Evolutionary conservation across 2,888 invertebrate species (phyloP), one percentile per base, ranked within the genome.

Genomic region (Parnassius orleans): DNA sequence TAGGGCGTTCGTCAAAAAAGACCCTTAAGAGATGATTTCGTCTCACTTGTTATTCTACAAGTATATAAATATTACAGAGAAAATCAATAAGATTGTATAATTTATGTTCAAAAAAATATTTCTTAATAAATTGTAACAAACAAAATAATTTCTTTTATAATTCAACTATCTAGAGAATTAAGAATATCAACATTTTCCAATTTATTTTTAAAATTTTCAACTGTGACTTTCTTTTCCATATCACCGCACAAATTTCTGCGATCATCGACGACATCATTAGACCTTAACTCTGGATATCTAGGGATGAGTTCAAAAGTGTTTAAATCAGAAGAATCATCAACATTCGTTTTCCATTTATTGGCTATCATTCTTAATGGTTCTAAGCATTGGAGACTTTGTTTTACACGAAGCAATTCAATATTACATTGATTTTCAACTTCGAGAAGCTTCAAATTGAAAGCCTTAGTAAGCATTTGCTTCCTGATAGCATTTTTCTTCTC

Each of bases 341-440:
- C 65, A 53, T 67, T 76, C 10, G 68, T 74, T 65, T 87, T 88
- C 90, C 91, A 91, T 66, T 87, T 86, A 64, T 72, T 83, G 12
- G 83, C 86, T 33, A 90, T 88, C 69, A 86, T 80, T 72, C 88
- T 80, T 57, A 91, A 73, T 1, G 91, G 90, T 65, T 89, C 86
- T 61, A 91, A 72, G 65, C 88, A 90, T 69, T 90, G 87, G n/a
- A 90, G 69, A 63, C 85, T 90, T 74, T 91, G 91, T 65, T 91
- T 90, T 15, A 90, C 85, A 19, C 89, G 79, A 53, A 90, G 75
- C 48, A 91, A 66, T 67, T 91, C 90, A 65, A 90, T 84, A 65
- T 90, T 91, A 66, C 90, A 90, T 73, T 91, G 90, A 67, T 91
- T 91, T 77, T 92, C 91, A 19, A 91, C 84, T 74, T 90, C 91